Percentiles rank a stretch among this genome's conserved stretches.
These are phyloP conservation scores for Argentina silus DNA, from an alignment of 2,797 vertebrate genomes.

Conservation along the genomic window DNA sequence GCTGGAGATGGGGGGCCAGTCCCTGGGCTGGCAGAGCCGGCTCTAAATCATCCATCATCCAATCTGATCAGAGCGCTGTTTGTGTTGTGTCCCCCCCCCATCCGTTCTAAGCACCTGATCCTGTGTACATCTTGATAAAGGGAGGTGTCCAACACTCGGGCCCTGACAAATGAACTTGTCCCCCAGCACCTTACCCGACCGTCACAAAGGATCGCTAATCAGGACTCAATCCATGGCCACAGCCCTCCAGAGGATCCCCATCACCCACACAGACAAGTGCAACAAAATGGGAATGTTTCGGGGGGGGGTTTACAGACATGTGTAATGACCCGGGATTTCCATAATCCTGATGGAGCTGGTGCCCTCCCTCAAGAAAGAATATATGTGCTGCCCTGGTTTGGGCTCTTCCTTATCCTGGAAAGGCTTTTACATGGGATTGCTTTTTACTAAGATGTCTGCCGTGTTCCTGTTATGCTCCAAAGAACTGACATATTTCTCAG, in stretches of 20 bases:
- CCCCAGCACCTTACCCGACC: constrained; percentile 21
- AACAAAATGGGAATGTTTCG: neutral
- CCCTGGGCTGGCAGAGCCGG: neutral
- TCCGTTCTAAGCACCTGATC: constrained; percentile 36
- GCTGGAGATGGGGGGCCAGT: constrained; percentile 28
- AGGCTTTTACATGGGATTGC: neutral
- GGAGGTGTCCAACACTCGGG: neutral
- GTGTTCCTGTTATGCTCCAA: neutral
- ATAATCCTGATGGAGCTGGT: neutral
- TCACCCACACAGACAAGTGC: neutral
- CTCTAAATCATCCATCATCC: constrained; percentile 25
- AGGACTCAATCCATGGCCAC: neutral
- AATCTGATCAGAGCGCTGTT: constrained; percentile 11
- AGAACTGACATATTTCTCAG: neutral
- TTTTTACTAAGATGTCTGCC: neutral
- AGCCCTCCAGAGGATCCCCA: constrained; percentile 29
- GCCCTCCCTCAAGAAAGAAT: too few species aligned
- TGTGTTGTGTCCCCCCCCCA: constrained; percentile 13
- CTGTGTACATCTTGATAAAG: constrained; percentile 27
- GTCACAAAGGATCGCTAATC: neutral
- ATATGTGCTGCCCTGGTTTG: too few species aligned
- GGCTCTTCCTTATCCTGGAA: neutral
- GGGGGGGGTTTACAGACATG: neutral
- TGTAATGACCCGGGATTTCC: neutral
- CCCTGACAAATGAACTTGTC: constrained; percentile 3